Evolutionary conservation across 2,113 vertebrate species (phyloP).

Genomic region (Scytalopus superciliaris): DNA sequence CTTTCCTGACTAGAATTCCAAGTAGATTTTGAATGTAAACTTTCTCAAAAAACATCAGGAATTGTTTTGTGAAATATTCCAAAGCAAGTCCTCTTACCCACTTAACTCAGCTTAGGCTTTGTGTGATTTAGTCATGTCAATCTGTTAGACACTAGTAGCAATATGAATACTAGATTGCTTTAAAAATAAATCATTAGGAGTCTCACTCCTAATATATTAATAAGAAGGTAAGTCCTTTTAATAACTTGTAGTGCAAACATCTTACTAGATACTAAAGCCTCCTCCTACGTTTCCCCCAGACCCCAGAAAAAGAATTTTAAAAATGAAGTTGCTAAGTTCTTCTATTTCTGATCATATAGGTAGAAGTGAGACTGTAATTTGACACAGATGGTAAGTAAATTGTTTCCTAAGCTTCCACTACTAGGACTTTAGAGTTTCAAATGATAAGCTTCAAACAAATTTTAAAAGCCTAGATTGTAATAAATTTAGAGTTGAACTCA

Average conservation of each 20-base stretch:
- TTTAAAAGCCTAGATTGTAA: not conserved
- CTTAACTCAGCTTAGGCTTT: not conserved
- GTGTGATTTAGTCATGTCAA: not conserved
- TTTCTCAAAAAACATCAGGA: not conserved
- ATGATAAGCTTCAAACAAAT: constrained; percentile 36
- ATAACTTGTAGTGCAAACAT: not conserved
- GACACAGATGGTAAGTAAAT: not conserved
- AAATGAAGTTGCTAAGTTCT: not conserved
- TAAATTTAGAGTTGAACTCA: not conserved
- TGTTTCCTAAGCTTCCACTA: not conserved
- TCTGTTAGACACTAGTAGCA: not conserved
- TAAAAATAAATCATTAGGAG: not conserved
- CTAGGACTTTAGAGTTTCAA: not conserved
- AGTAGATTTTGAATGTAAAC: not conserved
- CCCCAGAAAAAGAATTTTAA: not conserved
- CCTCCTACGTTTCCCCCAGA: rapidly evolving
- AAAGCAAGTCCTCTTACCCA: not conserved
- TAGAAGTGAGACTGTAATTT: not conserved
- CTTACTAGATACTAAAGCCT: not conserved
- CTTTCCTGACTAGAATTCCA: not conserved
- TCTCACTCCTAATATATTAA: not conserved
- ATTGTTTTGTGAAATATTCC: not conserved
- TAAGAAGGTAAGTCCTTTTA: not conserved
- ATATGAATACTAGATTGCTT: not conserved
- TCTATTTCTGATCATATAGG: not conserved